phyloP scores from a whole-genome alignment of 2,113 vertebrate genomes.

The Corythoichthys intestinalis region DNA sequence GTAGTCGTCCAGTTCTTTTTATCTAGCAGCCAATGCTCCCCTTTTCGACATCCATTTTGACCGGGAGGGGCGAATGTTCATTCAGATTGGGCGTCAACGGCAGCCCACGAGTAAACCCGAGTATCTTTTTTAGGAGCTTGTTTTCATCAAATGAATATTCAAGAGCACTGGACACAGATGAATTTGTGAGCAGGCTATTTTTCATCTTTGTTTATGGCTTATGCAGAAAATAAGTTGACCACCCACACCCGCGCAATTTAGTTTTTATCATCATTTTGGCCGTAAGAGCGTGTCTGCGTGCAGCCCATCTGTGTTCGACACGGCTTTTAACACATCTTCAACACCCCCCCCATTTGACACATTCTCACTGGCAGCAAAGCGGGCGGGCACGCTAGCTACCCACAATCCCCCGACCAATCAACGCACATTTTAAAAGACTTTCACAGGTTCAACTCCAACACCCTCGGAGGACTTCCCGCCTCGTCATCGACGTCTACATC shows the following conservation, averaged over 20 bases:
- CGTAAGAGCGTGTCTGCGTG: conserved; percentile 12
- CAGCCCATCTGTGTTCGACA: conserved; percentile 47
- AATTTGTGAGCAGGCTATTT: neutral
- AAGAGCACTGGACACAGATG: neutral
- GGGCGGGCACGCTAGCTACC: conserved; percentile 14
- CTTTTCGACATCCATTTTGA: no score
- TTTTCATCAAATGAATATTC: neutral
- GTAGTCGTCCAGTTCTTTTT: no score
- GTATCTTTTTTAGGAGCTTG: no score
- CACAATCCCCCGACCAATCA: conserved; percentile 42
- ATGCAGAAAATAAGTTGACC: neutral
- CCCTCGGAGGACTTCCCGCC: conserved; percentile 29
- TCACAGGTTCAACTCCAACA: conserved; percentile 40
- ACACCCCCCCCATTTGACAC: conserved; percentile 39
- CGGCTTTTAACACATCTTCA: conserved; percentile 45
- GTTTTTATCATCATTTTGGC: no score
- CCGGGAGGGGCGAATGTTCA: no score
- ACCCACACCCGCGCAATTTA: no score
- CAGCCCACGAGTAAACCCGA: no score
- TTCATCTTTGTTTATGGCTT: neutral
- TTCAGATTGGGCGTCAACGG: no score
- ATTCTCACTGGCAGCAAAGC: conserved; percentile 20
- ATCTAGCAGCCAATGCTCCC: no score
- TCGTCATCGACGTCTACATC: conserved; percentile 18
- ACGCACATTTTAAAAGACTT: conserved; percentile 39